Evolutionary conservation across 1,140 invertebrate species (phyloP).

Genomic region (Drosophila nikananu): DNA sequence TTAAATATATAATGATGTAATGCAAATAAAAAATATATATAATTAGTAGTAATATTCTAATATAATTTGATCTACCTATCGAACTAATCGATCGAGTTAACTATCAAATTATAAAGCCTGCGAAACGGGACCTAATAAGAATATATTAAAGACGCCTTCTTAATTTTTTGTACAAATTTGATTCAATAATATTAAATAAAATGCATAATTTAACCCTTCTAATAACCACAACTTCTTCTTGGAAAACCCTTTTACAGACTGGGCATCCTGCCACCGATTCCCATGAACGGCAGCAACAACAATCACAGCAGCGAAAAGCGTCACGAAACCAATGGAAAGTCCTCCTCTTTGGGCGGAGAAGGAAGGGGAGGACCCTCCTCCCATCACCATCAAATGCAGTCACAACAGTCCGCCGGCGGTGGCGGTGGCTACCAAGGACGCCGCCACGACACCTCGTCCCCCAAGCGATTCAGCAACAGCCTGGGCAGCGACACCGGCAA

Average conservation of each 20-base stretch:
- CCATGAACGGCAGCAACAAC: constrained; percentile 42
- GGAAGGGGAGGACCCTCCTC: constrained; percentile 22
- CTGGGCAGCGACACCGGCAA: constrained; percentile 90
- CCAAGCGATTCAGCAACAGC: constrained; percentile 88
- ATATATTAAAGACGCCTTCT: background rate
- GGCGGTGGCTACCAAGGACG: constrained; percentile 79
- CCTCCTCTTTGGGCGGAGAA: constrained; percentile 21
- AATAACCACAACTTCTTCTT: background rate
- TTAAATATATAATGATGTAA: too few species aligned
- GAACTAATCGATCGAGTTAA: too few species aligned
- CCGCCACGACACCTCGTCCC: constrained; percentile 81
- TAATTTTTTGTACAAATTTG: background rate
- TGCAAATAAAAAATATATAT: too few species aligned
- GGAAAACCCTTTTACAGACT: constrained; percentile 46
- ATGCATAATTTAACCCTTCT: background rate
- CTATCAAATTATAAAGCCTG: too few species aligned
- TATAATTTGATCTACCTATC: too few species aligned
- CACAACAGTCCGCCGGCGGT: constrained; percentile 14
- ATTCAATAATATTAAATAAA: background rate
- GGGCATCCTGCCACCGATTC: constrained; percentile 75
- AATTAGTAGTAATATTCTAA: too few species aligned
- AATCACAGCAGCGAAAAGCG: constrained; percentile 50
- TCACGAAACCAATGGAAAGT: constrained; percentile 55
- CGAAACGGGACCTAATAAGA: background rate
- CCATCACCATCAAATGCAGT: constrained; percentile 59